A percentile compares a stretch with the other conserved stretches of the same genome.
Evolutionary conservation across 2,888 invertebrate genomes (phyloP).

Genomic region (Chouioia cunea): DNA sequence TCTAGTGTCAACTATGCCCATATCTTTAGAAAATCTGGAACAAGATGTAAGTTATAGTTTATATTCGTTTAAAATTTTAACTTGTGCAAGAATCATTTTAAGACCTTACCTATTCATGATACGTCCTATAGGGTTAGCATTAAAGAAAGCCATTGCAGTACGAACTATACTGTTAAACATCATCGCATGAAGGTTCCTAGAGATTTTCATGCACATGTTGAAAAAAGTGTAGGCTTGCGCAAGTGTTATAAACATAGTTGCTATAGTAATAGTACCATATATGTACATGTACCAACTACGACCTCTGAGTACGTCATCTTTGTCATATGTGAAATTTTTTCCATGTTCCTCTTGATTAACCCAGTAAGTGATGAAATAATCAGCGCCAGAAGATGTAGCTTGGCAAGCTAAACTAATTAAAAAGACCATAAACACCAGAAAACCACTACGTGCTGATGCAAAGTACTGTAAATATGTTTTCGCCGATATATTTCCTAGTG

Average conservation of each 20-base stretch:
- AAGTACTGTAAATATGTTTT: slow-evolving; percentile 59
- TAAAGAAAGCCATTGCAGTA: slow-evolving; percentile 90
- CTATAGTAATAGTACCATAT: slow-evolving; percentile 69
- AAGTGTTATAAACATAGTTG: slow-evolving; percentile 65
- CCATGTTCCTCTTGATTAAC: slow-evolving; percentile 71
- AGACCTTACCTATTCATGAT: slow-evolving; percentile 76
- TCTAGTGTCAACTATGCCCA: slow-evolving; percentile 78
- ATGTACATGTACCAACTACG: slow-evolving; percentile 71
- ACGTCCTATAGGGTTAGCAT: slow-evolving; percentile 84
- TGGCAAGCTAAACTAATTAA: slow-evolving; percentile 59
- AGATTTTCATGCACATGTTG: slow-evolving; percentile 81
- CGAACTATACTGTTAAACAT: slow-evolving; percentile 86
- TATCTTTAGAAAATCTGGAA: slow-evolving; percentile 86
- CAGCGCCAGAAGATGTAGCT: slow-evolving; percentile 60
- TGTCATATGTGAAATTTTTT: neutral
- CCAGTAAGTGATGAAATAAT: slow-evolving; percentile 68
- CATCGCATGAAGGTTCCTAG: slow-evolving; percentile 81
- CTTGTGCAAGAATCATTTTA: too few relatives aligned
- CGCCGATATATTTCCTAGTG: slow-evolving; percentile 50
- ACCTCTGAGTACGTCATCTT: slow-evolving; percentile 36
- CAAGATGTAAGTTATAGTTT: neutral
- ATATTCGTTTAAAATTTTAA: too few relatives aligned
- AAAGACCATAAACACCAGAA: slow-evolving; percentile 55
- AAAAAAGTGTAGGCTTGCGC: slow-evolving; percentile 71
- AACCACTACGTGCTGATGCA: slow-evolving; percentile 57